Evolutionary conservation across 2,888 invertebrate genomes (phyloP).

Genomic region (Dorcus hopei): DNA sequence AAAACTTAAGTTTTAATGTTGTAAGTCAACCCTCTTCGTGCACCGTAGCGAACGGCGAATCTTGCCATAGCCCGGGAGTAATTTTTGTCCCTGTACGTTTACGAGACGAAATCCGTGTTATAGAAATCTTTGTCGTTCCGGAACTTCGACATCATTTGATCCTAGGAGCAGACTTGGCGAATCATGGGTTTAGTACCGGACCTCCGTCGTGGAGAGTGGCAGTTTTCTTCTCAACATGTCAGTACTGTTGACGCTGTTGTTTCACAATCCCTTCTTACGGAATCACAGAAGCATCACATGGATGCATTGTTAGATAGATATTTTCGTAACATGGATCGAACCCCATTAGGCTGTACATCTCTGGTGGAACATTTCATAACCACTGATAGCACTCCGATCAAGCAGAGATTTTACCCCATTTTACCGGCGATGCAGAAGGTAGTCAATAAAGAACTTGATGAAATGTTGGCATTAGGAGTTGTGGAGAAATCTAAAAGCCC

Average conservation of each 20-base stretch:
- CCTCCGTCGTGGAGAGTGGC: background rate
- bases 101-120: background rate
- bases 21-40: too few species aligned
- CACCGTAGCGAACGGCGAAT: too few species aligned
- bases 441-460: conserved; percentile 28
- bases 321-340: background rate
- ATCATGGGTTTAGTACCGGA: conserved; percentile 7
- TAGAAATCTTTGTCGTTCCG: background rate
- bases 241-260: background rate
- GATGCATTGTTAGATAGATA: background rate
- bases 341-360: conserved; percentile 1
- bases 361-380: conserved; percentile 10
- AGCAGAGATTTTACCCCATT: conserved; percentile 25
- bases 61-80: too few species aligned
- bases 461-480: conserved; percentile 23
- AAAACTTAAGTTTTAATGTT: too few species aligned
- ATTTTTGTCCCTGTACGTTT: background rate
- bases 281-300: background rate
- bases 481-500: conserved; percentile 27
- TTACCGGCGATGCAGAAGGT: conserved; percentile 21
- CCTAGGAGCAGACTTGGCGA: conserved; percentile 7
- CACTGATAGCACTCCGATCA: conserved; percentile 14
- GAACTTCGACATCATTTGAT: background rate
- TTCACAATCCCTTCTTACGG: background rate
- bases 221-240: conserved; percentile 1